Evolutionary conservation across 2,797 vertebrate species (phyloP).

Genomic region (Periparus ater): DNA sequence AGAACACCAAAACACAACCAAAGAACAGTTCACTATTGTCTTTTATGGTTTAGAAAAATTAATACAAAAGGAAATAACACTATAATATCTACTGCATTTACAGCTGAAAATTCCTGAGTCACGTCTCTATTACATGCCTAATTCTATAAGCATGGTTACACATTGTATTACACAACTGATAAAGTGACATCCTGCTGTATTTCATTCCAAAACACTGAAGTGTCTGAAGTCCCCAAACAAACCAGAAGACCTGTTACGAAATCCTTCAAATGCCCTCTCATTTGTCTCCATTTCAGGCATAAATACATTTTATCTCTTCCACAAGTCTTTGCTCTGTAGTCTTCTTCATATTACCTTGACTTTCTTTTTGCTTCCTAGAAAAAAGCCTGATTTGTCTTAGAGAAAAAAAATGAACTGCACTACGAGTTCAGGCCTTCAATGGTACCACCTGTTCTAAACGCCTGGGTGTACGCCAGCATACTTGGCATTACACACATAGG

Average conservation of each 20-base stretch:
- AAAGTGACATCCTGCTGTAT: background rate
- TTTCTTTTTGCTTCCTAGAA: background rate
- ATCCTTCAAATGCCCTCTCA: background rate
- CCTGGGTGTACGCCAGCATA: background rate
- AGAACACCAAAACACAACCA: background rate
- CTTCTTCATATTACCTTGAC: background rate
- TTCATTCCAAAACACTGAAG: background rate
- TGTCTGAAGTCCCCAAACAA: background rate
- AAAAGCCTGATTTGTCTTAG: background rate
- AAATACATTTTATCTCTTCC: background rate
- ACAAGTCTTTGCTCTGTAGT: background rate
- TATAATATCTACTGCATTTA: background rate
- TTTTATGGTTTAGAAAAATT: background rate
- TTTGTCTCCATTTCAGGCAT: background rate
- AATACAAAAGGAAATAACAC: background rate
- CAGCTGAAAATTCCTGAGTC: background rate
- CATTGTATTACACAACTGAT: background rate
- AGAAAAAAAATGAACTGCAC: background rate
- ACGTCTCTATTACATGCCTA: background rate
- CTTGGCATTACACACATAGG: background rate
- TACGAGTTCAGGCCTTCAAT: background rate
- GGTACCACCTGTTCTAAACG: conserved; percentile 16
- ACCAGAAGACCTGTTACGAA: background rate
- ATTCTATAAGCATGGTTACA: background rate
- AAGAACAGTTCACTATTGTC: background rate